Percentiles rank a stretch among this genome's conserved stretches.
Evolutionary conservation across 2,888 invertebrate species (phyloP).

Genomic region (Megaustenia siamemsis): DNA sequence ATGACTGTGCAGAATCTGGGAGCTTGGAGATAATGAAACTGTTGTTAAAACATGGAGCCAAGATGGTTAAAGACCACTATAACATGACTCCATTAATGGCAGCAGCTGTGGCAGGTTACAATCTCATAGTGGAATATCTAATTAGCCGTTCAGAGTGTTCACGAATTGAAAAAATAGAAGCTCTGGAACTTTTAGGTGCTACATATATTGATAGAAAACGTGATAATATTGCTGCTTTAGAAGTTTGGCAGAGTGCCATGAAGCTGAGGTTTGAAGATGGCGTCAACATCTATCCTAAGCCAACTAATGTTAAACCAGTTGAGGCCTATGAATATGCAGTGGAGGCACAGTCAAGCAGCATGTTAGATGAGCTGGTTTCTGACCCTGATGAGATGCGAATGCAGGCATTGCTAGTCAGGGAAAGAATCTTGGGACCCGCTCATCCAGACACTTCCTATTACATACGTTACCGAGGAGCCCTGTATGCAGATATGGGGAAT

Average conservation of each 20-base stretch:
- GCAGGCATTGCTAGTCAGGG: slow-evolving; percentile 91
- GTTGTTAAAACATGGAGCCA: slow-evolving; percentile 91
- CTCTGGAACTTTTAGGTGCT: slow-evolving; percentile 93
- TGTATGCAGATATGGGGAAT: slow-evolving; percentile 94
- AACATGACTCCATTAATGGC: slow-evolving; percentile 97
- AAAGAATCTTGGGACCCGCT: slow-evolving; percentile 92
- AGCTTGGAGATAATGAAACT: slow-evolving; percentile 94
- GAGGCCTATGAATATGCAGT: slow-evolving; percentile 93
- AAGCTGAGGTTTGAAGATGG: slow-evolving; percentile 79
- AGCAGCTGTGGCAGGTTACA: slow-evolving; percentile 93
- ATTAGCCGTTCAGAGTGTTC: slow-evolving; percentile 85
- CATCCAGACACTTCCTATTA: slow-evolving; percentile 98
- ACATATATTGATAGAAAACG: slow-evolving; percentile 97
- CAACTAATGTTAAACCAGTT: slow-evolving; percentile 86
- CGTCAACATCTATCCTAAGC: slow-evolving; percentile 83
- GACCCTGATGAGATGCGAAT: slow-evolving; percentile 98
- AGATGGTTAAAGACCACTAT: slow-evolving; percentile 95
- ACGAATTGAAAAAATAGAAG: slow-evolving; percentile 87
- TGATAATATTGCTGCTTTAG: slow-evolving; percentile 91
- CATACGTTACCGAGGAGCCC: slow-evolving; percentile 94
- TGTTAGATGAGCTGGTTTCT: slow-evolving; percentile 90
- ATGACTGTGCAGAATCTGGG: slow-evolving; percentile 98
- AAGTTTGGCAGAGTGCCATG: slow-evolving; percentile 94
- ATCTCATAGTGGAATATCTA: slow-evolving; percentile 94
- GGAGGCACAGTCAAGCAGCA: slow-evolving; percentile 89